Evolutionary conservation across 2,797 vertebrate species (phyloP).

Genomic region (Hippocampus kuda): DNA sequence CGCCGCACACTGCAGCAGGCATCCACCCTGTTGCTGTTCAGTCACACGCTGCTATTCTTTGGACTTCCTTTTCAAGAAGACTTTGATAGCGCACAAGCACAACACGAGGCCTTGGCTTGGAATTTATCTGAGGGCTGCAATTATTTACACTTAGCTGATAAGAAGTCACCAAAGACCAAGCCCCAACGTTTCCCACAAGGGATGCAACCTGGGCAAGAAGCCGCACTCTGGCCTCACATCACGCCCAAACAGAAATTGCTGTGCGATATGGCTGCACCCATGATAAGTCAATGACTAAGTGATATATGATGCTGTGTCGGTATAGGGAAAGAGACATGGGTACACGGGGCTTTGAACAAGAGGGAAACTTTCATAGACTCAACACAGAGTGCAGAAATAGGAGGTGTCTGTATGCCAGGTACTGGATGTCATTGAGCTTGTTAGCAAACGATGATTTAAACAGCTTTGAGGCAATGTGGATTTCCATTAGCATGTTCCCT

Average conservation of each 20-base stretch:
- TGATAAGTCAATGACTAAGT: not conserved
- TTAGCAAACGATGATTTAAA: no score
- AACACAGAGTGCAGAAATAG: not conserved
- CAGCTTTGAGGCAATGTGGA: not conserved
- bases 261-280: slow-evolving; percentile 8
- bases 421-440: no score
- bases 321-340: not conserved
- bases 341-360: not conserved
- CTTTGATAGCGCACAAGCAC: slow-evolving; percentile 38
- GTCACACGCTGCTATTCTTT: slow-evolving; percentile 10
- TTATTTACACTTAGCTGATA: slow-evolving; percentile 52
- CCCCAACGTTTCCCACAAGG: slow-evolving; percentile 9
- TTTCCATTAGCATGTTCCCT: no score
- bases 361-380: not conserved
- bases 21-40: not conserved
- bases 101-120: slow-evolving; percentile 27
- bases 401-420: not conserved
- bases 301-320: not conserved
- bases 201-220: not conserved
- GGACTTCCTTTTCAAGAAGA: slow-evolving; percentile 14
- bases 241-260: slow-evolving; percentile 3
- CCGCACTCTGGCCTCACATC: not conserved
- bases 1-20: not conserved
- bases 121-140: slow-evolving; percentile 45
- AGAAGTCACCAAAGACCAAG: slow-evolving; percentile 20